phyloP scores from a whole-genome alignment of 2,113 vertebrate species.

The Emydocephalus ijimae region DNA sequence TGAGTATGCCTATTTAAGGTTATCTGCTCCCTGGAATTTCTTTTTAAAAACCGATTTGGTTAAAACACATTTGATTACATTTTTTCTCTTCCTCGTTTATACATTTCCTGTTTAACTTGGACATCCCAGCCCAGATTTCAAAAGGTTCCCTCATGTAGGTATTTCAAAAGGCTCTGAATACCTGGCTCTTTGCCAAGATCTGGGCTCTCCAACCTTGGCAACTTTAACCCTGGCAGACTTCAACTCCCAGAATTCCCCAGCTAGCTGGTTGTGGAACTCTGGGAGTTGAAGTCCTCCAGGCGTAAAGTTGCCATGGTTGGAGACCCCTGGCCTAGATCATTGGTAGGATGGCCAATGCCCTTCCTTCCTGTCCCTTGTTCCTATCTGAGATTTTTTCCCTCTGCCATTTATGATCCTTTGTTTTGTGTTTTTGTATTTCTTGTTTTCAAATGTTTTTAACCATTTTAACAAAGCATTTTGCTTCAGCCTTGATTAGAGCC shows the following conservation, averaged over 20 bases:
- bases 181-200: not conserved
- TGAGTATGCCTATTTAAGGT: slow-evolving; percentile 62
- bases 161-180: not conserved
- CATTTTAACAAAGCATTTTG: not conserved
- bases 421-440: not conserved
- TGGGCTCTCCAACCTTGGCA: no score
- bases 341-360: not conserved
- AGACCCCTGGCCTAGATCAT: not conserved
- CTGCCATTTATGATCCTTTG: not conserved
- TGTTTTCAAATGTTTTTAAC: not conserved
- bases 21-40: slow-evolving; percentile 54
- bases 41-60: slow-evolving; percentile 50
- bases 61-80: slow-evolving; percentile 57
- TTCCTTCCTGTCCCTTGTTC: not conserved
- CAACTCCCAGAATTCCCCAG: no score
- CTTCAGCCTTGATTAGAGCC: not conserved
- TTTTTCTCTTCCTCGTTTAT: slow-evolving; percentile 46
- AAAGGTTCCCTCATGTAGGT: not conserved
- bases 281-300: not conserved
- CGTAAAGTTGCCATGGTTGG: not conserved
- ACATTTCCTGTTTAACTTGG: slow-evolving; percentile 47
- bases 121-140: not conserved
- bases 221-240: no score
- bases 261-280: not conserved
- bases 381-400: not conserved